These are phyloP conservation scores for Trochalopteron elliotii DNA, from an alignment of 2,113 vertebrate species.

Conservation along the genomic window DNA sequence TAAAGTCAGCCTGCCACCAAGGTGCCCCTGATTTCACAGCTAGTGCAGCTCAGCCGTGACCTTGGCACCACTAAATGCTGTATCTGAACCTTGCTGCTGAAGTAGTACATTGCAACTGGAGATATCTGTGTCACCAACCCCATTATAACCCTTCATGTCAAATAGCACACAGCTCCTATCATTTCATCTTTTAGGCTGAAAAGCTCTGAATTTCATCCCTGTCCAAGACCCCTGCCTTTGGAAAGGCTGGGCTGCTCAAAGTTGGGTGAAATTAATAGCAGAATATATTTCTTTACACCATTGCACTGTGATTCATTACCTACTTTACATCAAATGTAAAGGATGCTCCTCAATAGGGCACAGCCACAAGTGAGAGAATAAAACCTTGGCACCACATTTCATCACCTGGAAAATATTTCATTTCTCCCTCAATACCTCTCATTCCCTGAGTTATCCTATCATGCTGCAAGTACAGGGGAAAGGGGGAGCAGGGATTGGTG, in stretches of 20 bases:
- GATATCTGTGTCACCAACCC: neutral
- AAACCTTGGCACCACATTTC: neutral
- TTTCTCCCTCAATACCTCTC: neutral
- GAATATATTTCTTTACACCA: neutral
- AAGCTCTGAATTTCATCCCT: neutral
- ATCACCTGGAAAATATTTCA: neutral
- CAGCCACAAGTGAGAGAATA: neutral
- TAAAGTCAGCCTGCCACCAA: neutral
- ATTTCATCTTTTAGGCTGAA: neutral
- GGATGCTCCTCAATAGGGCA: neutral
- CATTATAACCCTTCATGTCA: neutral
- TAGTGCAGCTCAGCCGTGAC: neutral
- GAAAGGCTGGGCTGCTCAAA: neutral
- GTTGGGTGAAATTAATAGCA: neutral
- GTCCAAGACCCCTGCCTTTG: neutral
- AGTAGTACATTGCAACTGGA: neutral
- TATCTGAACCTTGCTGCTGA: neutral
- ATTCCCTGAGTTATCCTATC: neutral
- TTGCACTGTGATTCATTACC: neutral
- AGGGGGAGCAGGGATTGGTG: neutral
- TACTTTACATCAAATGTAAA: neutral
- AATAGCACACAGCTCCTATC: fast-evolving
- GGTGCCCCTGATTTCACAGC: neutral
- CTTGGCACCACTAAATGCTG: neutral
- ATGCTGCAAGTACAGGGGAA: neutral